These are phyloP conservation scores for Denticeps clupeoides DNA, from an alignment of 2,797 vertebrate genomes.

Conservation along the genomic window DNA sequence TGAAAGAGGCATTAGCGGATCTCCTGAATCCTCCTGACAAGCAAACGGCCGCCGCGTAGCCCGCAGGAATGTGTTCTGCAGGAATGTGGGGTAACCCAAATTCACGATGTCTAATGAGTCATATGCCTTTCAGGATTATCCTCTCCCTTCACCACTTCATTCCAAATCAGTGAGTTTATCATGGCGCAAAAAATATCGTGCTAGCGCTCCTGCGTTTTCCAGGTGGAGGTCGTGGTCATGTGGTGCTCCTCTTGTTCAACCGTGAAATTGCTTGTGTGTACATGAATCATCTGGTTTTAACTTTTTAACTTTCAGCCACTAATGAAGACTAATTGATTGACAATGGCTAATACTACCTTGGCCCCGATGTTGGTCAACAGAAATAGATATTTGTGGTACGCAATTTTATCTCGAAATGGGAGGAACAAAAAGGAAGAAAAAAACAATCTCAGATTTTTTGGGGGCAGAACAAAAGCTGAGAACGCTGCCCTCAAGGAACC, in stretches of 20 bases:
- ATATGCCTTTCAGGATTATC: background rate
- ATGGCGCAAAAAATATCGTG: too few relatives aligned
- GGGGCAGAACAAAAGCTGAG: slow-evolving; percentile 21
- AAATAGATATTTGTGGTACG: slow-evolving; percentile 47
- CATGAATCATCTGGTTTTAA: slow-evolving; percentile 50
- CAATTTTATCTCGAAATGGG: slow-evolving; percentile 29
- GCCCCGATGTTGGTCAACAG: slow-evolving; percentile 41
- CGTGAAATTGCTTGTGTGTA: slow-evolving; percentile 59
- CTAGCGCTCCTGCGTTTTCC: slow-evolving; percentile 27
- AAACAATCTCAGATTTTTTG: slow-evolving; percentile 26
- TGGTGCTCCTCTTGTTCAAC: slow-evolving; percentile 50
- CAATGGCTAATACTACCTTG: slow-evolving; percentile 46
- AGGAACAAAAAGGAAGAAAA: slow-evolving; percentile 36
- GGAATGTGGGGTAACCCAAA: background rate
- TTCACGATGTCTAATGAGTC: slow-evolving; percentile 2
- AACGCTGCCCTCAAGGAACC: slow-evolving; percentile 39
- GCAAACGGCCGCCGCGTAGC: background rate
- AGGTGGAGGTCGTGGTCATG: slow-evolving; percentile 49
- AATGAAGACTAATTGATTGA: slow-evolving; percentile 45
- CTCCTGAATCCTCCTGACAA: background rate
- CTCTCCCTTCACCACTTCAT: too few relatives aligned
- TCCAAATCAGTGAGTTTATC: too few relatives aligned
- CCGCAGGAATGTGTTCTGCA: background rate
- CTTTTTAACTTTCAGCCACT: slow-evolving; percentile 18
- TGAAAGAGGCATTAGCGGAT: background rate